phyloP scores from a whole-genome alignment of 1,140 invertebrate genomes.

The Drosophila virilis region DNA sequence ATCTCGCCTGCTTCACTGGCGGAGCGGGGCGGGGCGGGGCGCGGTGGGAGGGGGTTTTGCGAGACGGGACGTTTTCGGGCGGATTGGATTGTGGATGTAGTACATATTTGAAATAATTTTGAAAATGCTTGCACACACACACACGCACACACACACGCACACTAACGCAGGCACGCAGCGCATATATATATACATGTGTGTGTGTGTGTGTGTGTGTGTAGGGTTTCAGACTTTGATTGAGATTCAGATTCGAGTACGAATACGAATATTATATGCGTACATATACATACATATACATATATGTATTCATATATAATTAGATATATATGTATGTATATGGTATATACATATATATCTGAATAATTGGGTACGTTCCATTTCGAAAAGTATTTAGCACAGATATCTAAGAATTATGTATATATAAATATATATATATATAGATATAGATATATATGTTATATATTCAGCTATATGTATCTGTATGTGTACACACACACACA shows the following conservation, averaged over 20 bases:
- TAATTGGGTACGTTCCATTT: slow-evolving; percentile 34
- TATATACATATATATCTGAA: slow-evolving; percentile 25
- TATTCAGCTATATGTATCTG: slow-evolving; percentile 25
- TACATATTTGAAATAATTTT: slow-evolving; percentile 77
- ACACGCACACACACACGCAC: slow-evolving; percentile 2
- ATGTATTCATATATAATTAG: slow-evolving; percentile 16
- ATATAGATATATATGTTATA: slow-evolving; percentile 16
- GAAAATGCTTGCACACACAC: slow-evolving; percentile 39
- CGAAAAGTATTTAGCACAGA: slow-evolving; percentile 41
- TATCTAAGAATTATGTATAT: slow-evolving; percentile 23
- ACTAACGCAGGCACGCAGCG: no score
- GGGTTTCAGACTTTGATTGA: slow-evolving; percentile 36
- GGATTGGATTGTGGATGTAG: slow-evolving; percentile 48
- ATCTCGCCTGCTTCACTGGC: not conserved
- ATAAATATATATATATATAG: not conserved
- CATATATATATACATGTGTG: slow-evolving; percentile 33
- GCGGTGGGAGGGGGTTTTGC: not conserved
- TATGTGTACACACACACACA: not conserved
- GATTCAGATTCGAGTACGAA: slow-evolving; percentile 31
- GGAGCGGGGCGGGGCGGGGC: not conserved
- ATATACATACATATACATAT: slow-evolving; percentile 2
- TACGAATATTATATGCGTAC: slow-evolving; percentile 18
- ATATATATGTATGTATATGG: slow-evolving; percentile 3
- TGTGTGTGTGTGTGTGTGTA: slow-evolving; percentile 24
- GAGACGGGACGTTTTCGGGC: slow-evolving; percentile 13